Evolutionary conservation across 1,140 invertebrate species (phyloP).

Genomic region (Notospermus geniculatus): DNA sequence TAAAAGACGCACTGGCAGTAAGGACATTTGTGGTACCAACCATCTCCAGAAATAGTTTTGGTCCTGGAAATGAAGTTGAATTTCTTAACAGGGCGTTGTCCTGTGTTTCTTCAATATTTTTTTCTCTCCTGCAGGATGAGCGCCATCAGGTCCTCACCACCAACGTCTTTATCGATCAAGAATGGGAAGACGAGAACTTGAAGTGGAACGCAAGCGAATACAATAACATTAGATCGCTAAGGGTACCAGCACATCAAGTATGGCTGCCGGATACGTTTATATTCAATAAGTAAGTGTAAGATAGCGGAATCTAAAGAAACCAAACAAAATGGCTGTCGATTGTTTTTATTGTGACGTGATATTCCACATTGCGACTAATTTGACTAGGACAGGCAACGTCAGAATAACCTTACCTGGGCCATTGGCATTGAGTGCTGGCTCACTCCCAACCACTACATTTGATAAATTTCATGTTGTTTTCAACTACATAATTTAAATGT

Average conservation of each 20-base stretch:
- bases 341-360: background rate
- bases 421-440: too few relatives aligned
- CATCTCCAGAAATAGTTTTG: too few relatives aligned
- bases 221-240: constrained; percentile 90
- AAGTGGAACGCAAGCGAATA: constrained; percentile 95
- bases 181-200: constrained; percentile 99
- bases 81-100: too few relatives aligned
- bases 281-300: constrained; percentile 94
- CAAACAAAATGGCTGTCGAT: background rate
- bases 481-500: too few relatives aligned
- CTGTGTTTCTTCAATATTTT: constrained; percentile 12
- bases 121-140: constrained; percentile 52
- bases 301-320: too few relatives aligned
- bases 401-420: too few relatives aligned
- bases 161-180: constrained; percentile 65
- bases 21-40: too few relatives aligned
- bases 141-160: constrained; percentile 61
- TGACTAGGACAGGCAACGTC: constrained; percentile 3
- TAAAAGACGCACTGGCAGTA: too few relatives aligned
- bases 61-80: too few relatives aligned
- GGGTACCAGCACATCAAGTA: constrained; percentile 93
- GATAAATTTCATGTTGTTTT: too few relatives aligned
- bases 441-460: too few relatives aligned
- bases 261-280: constrained; percentile 99
- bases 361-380: background rate